Percentiles rank a stretch among this genome's conserved stretches.
These are phyloP conservation scores for Thunnus maccoyii DNA, from an alignment of 2,113 vertebrate species.

Conservation along the genomic window DNA sequence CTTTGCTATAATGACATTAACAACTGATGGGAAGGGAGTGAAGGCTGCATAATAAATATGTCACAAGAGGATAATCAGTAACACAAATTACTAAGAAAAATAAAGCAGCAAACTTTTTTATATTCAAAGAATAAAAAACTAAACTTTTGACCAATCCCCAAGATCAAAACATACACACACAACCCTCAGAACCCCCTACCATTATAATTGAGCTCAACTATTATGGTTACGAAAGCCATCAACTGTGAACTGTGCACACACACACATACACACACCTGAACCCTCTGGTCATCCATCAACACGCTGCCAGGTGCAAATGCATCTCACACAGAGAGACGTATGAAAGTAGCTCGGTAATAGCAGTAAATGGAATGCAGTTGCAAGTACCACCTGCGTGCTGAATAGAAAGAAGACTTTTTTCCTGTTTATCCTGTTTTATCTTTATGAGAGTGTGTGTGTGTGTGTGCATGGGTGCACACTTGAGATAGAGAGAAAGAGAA, in stretches of 20 bases:
- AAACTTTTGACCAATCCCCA: no score
- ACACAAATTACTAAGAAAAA: no score
- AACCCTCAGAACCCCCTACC: not conserved
- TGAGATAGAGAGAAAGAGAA: not conserved
- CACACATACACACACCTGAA: conserved; percentile 10
- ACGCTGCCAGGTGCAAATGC: conserved; percentile 25
- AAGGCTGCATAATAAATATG: not conserved
- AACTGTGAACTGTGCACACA: conserved; percentile 24
- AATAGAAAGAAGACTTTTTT: not conserved
- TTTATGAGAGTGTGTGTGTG: not conserved
- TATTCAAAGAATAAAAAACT: no score
- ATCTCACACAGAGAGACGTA: conserved; percentile 1
- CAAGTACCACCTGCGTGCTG: not conserved
- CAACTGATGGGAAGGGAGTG: not conserved
- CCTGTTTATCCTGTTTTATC: not conserved
- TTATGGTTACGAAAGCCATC: conserved; percentile 34
- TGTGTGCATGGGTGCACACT: not conserved
- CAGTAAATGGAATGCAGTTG: not conserved
- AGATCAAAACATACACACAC: no score
- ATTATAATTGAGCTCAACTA: conserved; percentile 26
- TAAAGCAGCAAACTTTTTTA: no score
- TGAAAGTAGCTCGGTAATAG: not conserved
- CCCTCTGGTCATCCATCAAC: conserved; percentile 36
- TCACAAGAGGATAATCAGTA: no score
- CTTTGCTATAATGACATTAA: not conserved